Evolutionary conservation across 2,888 invertebrate genomes (phyloP).

Genomic region (Lasioglossum pauxillum): DNA sequence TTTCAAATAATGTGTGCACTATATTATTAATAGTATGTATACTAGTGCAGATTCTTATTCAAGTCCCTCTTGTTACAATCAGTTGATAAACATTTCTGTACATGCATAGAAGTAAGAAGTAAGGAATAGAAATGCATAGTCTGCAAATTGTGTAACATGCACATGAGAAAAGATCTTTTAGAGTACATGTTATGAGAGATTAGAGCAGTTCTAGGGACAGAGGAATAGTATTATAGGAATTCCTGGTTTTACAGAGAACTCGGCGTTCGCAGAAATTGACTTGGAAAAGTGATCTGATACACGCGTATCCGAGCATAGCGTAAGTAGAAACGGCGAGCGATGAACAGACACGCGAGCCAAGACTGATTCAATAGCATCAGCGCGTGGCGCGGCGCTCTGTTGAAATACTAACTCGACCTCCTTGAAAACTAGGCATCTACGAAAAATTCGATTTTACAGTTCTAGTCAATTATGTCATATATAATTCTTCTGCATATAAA

Average conservation of each 20-base stretch:
- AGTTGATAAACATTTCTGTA: too few relatives aligned
- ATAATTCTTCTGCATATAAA: not conserved
- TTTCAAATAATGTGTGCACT: too few relatives aligned
- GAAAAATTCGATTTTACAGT: not conserved
- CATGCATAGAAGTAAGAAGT: too few relatives aligned
- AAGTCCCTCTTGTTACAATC: too few relatives aligned
- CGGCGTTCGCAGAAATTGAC: not conserved
- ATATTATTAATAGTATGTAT: too few relatives aligned
- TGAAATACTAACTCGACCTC: not conserved
- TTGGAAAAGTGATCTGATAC: not conserved
- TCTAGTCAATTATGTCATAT: not conserved
- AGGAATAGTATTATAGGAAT: not conserved
- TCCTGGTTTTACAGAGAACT: not conserved
- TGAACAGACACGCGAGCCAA: slow-evolving; percentile 1
- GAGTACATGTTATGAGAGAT: not conserved
- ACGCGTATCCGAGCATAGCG: not conserved
- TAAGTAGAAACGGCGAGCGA: not conserved
- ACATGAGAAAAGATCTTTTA: not conserved
- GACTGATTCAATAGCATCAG: not conserved
- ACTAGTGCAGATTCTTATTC: too few relatives aligned
- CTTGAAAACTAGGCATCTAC: not conserved
- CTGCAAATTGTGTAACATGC: too few relatives aligned
- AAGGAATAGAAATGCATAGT: too few relatives aligned
- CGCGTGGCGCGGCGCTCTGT: not conserved
- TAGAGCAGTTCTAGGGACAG: not conserved